Conservation (phyloP, 2,113 vertebrate species). For the Dissostichus mawsoni region DNA sequence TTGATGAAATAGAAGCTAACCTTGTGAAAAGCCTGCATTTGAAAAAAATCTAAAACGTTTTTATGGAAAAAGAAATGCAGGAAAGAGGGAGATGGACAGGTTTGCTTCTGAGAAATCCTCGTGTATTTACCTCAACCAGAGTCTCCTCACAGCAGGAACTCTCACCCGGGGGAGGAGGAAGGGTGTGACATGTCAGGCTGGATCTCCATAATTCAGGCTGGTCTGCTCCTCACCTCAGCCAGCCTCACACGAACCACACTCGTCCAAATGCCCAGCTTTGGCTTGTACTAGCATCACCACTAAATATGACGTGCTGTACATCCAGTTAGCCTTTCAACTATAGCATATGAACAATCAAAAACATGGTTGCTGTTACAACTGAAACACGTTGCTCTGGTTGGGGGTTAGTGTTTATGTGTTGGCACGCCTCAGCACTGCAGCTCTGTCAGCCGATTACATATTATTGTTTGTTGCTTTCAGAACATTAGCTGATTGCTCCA, state of each 20-base stretch:
- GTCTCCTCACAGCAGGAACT: conserved; percentile 47
- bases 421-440: conserved; percentile 35
- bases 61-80: not conserved
- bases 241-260: conserved; percentile 24
- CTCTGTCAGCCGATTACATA: conserved; percentile 61
- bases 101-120: not conserved
- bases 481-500: conserved; percentile 72
- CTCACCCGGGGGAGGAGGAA: conserved; percentile 31
- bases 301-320: conserved; percentile 9
- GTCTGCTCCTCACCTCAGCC: conserved; percentile 48
- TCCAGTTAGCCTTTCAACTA: conserved; percentile 34
- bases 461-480: conserved; percentile 57
- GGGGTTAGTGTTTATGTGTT: conserved; percentile 16
- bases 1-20: not conserved
- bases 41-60: not conserved
- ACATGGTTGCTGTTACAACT: conserved; percentile 14
- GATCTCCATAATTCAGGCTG: conserved; percentile 64
- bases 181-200: conserved; percentile 47
- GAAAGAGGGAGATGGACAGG: not conserved
- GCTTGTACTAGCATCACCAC: conserved; percentile 24
- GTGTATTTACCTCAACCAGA: conserved; percentile 34
- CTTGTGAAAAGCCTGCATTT: not conserved
- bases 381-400: not conserved
- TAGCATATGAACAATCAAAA: not conserved
- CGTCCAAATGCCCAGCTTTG: conserved; percentile 23